Base-by-base conservation (phyloP, 2,888 invertebrate genomes). In the Parascotia fuliginaria region DNA sequence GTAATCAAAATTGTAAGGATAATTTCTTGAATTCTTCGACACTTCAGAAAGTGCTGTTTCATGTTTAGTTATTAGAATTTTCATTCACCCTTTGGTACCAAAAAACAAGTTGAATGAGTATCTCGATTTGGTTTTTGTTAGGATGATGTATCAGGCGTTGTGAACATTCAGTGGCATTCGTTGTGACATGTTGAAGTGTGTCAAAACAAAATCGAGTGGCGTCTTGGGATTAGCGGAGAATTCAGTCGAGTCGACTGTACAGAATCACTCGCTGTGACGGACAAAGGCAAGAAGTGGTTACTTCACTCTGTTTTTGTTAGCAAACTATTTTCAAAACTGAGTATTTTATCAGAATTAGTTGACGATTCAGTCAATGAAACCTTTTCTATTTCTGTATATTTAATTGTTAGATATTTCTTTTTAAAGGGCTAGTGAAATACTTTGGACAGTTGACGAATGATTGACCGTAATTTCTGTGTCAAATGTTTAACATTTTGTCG, bases 191-290 rank as follows among this genome's bases (percentile, higher is more conserved):
- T 78, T 81, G 77, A 78, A 83, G 80, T 79, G 77, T 89, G 91
- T 91, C 90, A 89, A 81, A 91, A 90, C 87, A 89, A 85, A 89
- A 92, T 92, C 85, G 92, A 92, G 85, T 89, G 81, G 87, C 75
- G 78, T 71, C 92, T 80, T 73, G 92, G 90, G 91, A 89, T 74
- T 77, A 69, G 61, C 60, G 52, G 59, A 73, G 69, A 70, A 64
- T 71, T 69, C 64, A 63, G 63, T 63, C 55, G 56, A 40, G n/a
- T 11, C 27, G 36, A 40, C 15, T 13, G 11, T 34, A 22, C 77
- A 71, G 79, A 79, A 76, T 75, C 79, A 65, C 79, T 79, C 64
- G 79, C 77, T 77, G 79, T 65, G 64, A 64, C 61, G 53, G 49
- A 82, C 75, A 78, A 79, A 67, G 58, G 65, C 41, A 31, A 57